Percentiles rank a stretch among this genome's conserved stretches.
Conservation (phyloP, 2,113 vertebrate species). For the Lichenostomus cassidix region DNA sequence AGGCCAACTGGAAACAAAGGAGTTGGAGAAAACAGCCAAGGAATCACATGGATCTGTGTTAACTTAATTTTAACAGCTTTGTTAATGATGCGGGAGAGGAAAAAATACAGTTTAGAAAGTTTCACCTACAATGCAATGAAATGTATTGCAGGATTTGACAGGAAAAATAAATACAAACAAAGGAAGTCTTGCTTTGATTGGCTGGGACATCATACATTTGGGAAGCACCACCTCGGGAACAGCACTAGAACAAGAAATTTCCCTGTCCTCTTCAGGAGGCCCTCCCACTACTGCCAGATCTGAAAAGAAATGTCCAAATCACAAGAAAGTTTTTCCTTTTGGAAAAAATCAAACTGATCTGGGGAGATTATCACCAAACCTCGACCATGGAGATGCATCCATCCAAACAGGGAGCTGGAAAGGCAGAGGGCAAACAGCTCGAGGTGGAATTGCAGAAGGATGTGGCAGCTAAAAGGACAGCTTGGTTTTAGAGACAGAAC, state of each 20-base stretch:
- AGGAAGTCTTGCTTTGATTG: background rate
- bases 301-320: background rate
- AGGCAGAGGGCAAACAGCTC: background rate
- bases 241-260: background rate
- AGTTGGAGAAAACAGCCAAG: background rate
- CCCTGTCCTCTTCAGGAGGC: background rate
- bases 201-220: background rate
- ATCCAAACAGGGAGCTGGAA: background rate
- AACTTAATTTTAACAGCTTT: background rate
- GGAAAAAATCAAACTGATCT: background rate
- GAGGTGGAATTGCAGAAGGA: background rate
- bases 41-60: background rate
- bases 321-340: background rate
- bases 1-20: background rate
- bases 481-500: background rate
- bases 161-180: background rate
- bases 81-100: background rate
- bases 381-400: background rate
- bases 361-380: background rate
- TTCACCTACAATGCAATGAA: background rate
- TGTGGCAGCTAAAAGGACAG: constrained; percentile 14
- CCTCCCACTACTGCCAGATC: background rate
- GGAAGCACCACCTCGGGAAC: background rate
- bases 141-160: background rate
- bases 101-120: background rate